phyloP scores from a whole-genome alignment of 2,797 vertebrate species.

The Capromys pilorides region DNA sequence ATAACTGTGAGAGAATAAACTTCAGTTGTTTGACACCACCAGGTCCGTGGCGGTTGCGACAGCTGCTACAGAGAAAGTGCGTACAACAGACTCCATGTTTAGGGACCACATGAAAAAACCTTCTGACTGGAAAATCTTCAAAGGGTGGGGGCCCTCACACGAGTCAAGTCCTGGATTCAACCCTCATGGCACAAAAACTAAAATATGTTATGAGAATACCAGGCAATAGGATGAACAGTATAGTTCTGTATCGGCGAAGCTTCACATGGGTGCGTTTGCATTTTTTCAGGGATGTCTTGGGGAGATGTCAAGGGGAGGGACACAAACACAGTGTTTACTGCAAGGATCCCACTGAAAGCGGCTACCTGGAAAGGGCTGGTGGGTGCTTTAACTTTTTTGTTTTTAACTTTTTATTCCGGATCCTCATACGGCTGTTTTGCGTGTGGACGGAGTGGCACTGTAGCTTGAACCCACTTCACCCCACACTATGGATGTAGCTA shows the following conservation, averaged over 20 bases:
- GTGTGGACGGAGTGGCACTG: background rate
- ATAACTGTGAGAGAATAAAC: background rate
- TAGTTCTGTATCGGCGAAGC: background rate
- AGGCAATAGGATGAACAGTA: background rate
- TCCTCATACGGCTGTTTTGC: background rate
- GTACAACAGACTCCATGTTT: background rate
- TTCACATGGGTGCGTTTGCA: background rate
- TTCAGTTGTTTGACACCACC: background rate
- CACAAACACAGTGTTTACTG: background rate
- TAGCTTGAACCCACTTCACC: background rate
- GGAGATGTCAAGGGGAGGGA: background rate
- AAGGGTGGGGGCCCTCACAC: background rate
- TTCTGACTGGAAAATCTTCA: slow-evolving; percentile 23
- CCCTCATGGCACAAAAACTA: background rate
- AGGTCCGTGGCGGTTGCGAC: background rate
- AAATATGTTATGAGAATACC: background rate
- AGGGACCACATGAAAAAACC: slow-evolving; percentile 4
- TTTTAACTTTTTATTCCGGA: slow-evolving; percentile 5
- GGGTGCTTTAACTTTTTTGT: background rate
- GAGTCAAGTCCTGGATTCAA: background rate
- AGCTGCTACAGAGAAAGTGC: background rate
- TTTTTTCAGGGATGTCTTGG: background rate
- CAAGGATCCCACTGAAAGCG: background rate
- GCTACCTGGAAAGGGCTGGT: background rate
- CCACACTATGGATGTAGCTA: no score